Evolutionary conservation across 2,797 vertebrate genomes (phyloP), one percentile per base, ranked within the genome.

Genomic region (Tangara arthus): DNA sequence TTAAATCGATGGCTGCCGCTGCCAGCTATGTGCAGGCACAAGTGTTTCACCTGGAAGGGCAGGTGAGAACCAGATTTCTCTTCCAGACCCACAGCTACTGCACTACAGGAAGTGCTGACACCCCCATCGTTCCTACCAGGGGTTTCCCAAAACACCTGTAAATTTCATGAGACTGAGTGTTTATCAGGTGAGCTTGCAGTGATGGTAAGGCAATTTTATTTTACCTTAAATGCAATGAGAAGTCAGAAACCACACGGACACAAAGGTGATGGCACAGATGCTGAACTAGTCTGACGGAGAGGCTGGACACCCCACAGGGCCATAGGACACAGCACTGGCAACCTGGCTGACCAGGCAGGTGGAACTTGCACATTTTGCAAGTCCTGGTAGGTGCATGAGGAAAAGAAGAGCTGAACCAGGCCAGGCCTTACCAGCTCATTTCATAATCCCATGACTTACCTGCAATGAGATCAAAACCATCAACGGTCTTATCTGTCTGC

Each of bases 301-400:
- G 6, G 17, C 14, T 73, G 53, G 47, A 49, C 6, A 44, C 1
- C 1, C 21, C 28, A 32, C 41, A 41, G 0, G 0, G 19, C 37
- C 0, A 0, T 2, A 27, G 1, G 2, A 47, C 18, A 59, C 49
- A 71, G 44, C 3, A 2, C 28, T n/a, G 23, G 21, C 0, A 0
- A 24, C 30, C n/a, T 8, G 11, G 57, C 8, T 47, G 50, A 85
- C 41, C 22, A 68, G 46, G 18, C 15, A 26, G 22, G 34, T 13
- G 41, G n/a, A 64, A 53, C 5, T 64, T 59, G 56, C 11, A 23
- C 6, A 7, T 77, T 88, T 32, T 60, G 61, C 52, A 82, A 32
- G 79, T 55, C n/a, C 46, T 47, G 30, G 19, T 44, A 86, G 1
- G 1, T 30, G 19, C 0, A 0, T 21, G 39, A 32, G 53, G 59